Base-by-base conservation (phyloP, 2,113 vertebrate genomes). In the Actinemys pallida region DNA sequence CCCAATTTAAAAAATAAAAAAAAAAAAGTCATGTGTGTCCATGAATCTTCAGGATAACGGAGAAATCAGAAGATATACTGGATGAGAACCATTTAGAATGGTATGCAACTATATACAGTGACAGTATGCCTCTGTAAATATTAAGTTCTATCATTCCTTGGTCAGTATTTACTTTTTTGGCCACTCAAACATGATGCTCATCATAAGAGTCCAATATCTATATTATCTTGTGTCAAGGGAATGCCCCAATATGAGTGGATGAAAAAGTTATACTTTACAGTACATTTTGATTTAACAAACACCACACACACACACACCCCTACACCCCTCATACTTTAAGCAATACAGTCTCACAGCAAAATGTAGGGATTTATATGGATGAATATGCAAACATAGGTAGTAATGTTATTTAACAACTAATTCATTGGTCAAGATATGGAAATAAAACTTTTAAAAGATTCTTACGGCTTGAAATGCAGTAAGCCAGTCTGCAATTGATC, bases 401-500 rank as follows among this genome's bases (percentile, higher is more conserved):
- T 54, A 24, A 1, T 85, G 42, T 80, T 35, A 69, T 83, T n/a
- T 24, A 20, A 80, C 6, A 35, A 80, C 6, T 47, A 75, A 2
- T 59, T 87, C 56, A 86, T 27, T 5, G 49, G 57, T 83, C 13
- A 94, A 95, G 95, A 93, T 81, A 90, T 3, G 6, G 91, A 87
- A 92, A 75, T 10, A 92, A 16, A 83, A 83, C 10, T 54, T 82
- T 52, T 86, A 65, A 84, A 11, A 14, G 10, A 81, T 85, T 89
- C 99, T 99, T 98, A 99, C 99, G 99, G 97, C 99, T 99, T 78
- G 97, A 97, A 96, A 99, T 81, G 97, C 98, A 99, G 97, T 99
- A 99, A 59, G 98, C 98, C 97, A 99, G 98, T 42, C 98, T 98
- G 98, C 99, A 99, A 98, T 99, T 99, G 98, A 99, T 96, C 97